Evolutionary conservation across 2,888 invertebrate genomes (phyloP), one percentile per base, ranked within the genome.

Genomic region (Amphipyra tragopoginis): DNA sequence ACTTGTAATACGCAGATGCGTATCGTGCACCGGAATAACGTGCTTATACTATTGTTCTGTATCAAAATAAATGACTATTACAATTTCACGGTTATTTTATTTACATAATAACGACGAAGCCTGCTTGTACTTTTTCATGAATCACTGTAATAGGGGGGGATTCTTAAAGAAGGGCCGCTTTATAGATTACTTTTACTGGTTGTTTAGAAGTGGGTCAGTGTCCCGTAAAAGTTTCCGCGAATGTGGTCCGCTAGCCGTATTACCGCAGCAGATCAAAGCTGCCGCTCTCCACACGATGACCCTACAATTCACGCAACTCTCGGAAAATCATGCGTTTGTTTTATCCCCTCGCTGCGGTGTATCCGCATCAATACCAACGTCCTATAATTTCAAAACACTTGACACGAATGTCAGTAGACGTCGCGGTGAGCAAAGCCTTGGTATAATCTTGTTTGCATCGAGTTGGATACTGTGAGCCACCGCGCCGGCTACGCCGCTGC

Each of bases 161-260:
- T 84, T 85, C 86, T 86, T 87, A 78, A 86, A 85, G 85, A 82
- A 77, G 83, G 72, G 72, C 75, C 84, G 80, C 72, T 84, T 87
- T 86, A 86, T 73, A 77, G 80, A 86, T 84, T 86, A 86, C 85
- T 89, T 89, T 85, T 85, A 83, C 80, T 76, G 79, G 71, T 81
- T 73, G 87, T 89, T 91, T 81, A 90, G 91, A 92, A 89, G 92
- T 90, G 86, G 89, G 87, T 89, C 90, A 91, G 89, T 88, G 92
- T 93, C 90, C 92, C 93, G 93, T 92, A 84, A 93, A 93, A 91
- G 90, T 91, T 93, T 91, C 89, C 89, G 86, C 87, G 85, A 88
- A 82, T 88, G 86, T 89, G 92, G 90, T 88, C 89, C 85, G 84
- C 75, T 80, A 80, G 82, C 79, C 80, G 85, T 85, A 88, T 89